A percentile compares a stretch with the other conserved stretches of the same genome.
Evolutionary conservation across 2,113 vertebrate genomes (phyloP).

Genomic region (Clupea harengus): DNA sequence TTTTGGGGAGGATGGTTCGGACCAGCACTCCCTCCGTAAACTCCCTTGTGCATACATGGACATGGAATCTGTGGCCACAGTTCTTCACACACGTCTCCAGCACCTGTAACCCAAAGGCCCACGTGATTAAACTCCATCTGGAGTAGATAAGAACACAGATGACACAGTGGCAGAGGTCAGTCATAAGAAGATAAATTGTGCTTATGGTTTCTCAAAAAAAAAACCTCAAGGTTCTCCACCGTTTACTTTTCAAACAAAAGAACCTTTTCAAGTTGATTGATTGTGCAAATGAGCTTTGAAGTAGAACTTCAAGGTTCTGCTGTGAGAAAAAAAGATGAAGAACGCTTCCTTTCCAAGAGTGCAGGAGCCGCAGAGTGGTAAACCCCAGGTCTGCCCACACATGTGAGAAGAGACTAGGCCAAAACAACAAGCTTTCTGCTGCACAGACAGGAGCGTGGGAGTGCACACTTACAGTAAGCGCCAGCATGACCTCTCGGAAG

Average conservation of each 20-base stretch:
- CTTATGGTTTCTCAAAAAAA: conserved; percentile 74
- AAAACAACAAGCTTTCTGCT: neutral
- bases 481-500: conserved; percentile 94
- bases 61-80: conserved; percentile 91
- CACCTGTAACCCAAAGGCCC: conserved; percentile 68
- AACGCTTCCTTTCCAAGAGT: neutral
- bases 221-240: conserved; percentile 61
- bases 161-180: too few relatives aligned
- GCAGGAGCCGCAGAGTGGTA: neutral
- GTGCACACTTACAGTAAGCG: conserved; percentile 79
- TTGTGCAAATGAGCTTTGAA: neutral
- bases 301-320: neutral
- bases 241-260: neutral
- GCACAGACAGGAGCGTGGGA: neutral
- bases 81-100: conserved; percentile 97
- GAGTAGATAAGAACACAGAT: neutral
- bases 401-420: neutral
- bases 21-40: conserved; percentile 94
- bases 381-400: neutral
- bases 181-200: neutral
- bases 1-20: conserved; percentile 89
- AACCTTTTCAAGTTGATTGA: neutral
- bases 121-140: neutral
- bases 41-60: conserved; percentile 84
- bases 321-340: neutral